phyloP scores from a whole-genome alignment of 2,113 vertebrate species.

The Climacteris rufus region DNA sequence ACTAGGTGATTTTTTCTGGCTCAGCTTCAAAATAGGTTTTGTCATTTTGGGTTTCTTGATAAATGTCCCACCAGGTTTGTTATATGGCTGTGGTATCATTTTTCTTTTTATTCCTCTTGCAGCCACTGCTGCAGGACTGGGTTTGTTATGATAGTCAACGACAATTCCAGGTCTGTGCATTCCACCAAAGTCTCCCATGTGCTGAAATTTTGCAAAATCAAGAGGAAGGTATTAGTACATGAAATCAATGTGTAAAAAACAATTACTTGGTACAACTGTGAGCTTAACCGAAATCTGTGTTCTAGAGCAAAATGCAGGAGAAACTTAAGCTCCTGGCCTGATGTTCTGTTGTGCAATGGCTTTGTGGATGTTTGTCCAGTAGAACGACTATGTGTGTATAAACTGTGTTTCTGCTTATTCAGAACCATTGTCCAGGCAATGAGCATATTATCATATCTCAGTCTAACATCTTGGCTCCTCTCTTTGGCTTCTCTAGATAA shows the following conservation, averaged over 20 bases:
- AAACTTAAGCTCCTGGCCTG: conserved; percentile 39
- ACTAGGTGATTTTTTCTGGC: conserved; percentile 75
- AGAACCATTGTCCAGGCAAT: conserved; percentile 64
- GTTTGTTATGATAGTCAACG: conserved; percentile 79
- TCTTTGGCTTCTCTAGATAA: conserved; percentile 69
- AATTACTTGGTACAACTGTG: conserved; percentile 34
- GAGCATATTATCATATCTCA: neutral
- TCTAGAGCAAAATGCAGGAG: conserved; percentile 44
- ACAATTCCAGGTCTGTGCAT: conserved; percentile 80
- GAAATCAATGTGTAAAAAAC: neutral
- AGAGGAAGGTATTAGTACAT: conserved; percentile 59
- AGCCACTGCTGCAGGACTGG: conserved; percentile 75
- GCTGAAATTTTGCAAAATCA: conserved; percentile 76
- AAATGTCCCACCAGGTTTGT: conserved; percentile 74
- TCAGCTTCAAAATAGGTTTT: conserved; percentile 74
- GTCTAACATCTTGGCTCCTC: conserved; percentile 51
- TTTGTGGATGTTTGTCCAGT: conserved; percentile 27
- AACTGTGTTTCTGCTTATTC: conserved; percentile 71
- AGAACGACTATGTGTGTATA: conserved; percentile 12
- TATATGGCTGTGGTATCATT: conserved; percentile 78
- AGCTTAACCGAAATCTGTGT: conserved; percentile 36
- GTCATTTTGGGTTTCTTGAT: conserved; percentile 83
- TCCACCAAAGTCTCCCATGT: conserved; percentile 79
- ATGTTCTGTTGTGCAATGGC: conserved; percentile 15
- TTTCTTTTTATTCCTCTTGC: conserved; percentile 85